Evolutionary conservation across 1,140 invertebrate genomes (phyloP).

Genomic region (Caenorhabditis tropicalis): DNA sequence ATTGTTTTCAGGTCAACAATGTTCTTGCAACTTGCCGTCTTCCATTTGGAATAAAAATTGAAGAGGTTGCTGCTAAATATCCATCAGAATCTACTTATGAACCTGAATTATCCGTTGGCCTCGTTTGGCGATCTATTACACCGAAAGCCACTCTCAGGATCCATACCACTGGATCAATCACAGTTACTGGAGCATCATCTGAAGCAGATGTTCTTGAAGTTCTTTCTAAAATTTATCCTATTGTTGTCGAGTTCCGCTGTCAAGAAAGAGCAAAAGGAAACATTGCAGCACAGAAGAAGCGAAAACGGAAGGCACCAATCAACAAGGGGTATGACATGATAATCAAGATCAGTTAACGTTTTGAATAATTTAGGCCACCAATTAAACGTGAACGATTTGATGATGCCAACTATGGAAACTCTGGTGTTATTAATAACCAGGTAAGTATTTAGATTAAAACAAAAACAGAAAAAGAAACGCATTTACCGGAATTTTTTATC

Average conservation of each 20-base stretch:
- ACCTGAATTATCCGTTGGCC: conserved; percentile 66
- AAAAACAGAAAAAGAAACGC: neutral
- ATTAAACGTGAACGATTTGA: conserved; percentile 18
- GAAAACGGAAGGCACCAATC: conserved; percentile 12
- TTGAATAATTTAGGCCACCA: neutral
- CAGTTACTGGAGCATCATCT: conserved; percentile 65
- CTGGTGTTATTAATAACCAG: conserved; percentile 28
- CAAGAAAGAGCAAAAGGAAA: conserved; percentile 43
- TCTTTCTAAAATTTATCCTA: conserved; percentile 60
- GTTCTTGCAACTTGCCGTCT: conserved; percentile 94
- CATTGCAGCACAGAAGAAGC: conserved; percentile 13
- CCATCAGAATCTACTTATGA: conserved; percentile 64
- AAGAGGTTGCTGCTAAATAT: conserved; percentile 69
- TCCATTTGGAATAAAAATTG: conserved; percentile 95
- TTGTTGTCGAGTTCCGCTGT: conserved; percentile 61
- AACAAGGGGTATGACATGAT: neutral
- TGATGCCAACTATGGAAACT: neutral
- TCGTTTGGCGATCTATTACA: conserved; percentile 62
- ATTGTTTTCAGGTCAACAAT: conserved; percentile 86
- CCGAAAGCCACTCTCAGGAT: conserved; percentile 68
- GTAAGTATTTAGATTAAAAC: too few species aligned
- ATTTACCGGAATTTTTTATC: neutral
- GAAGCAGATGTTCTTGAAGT: conserved; percentile 53
- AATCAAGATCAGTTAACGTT: neutral
- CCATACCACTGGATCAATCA: conserved; percentile 69